Conservation (phyloP, 2,113 vertebrate genomes). For the Cyanoramphus novaezelandiae region DNA sequence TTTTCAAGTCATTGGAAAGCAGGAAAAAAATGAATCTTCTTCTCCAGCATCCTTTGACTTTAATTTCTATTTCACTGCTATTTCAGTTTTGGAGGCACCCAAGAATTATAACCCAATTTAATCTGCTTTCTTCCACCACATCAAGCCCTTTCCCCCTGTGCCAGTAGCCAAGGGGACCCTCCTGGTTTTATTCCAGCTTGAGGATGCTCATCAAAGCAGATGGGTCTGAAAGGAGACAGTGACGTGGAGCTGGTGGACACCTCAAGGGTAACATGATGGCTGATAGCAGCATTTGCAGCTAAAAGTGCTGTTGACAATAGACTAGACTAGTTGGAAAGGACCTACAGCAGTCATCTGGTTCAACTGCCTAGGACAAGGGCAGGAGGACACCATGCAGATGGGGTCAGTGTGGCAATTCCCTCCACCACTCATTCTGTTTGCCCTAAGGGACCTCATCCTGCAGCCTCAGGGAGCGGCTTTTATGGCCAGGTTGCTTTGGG, state of each 20-base stretch:
- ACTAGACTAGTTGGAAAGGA: not conserved
- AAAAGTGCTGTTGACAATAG: not conserved
- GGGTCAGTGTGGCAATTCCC: not conserved
- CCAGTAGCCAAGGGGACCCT: fast-evolving
- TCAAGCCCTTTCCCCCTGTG: fast-evolving
- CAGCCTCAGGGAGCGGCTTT: not conserved
- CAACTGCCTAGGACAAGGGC: not conserved
- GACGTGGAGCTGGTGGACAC: fast-evolving
- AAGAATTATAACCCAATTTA: not conserved
- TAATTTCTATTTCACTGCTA: not conserved
- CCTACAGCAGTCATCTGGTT: not conserved
- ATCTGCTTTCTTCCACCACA: not conserved
- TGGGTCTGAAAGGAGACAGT: not conserved
- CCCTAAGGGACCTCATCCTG: not conserved
- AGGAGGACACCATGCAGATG: fast-evolving
- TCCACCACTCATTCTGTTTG: not conserved
- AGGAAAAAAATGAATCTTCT: not conserved
- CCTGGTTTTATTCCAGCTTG: not conserved
- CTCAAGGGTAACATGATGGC: not conserved
- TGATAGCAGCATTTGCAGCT: not conserved
- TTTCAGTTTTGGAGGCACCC: not conserved
- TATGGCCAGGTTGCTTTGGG: not conserved
- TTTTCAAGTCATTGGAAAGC: not conserved
- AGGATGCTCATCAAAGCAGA: not conserved
- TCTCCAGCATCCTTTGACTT: not conserved